These are phyloP conservation scores for Zygogramma bicolorata DNA, from an alignment of 2,888 invertebrate genomes.

Conservation along the genomic window DNA sequence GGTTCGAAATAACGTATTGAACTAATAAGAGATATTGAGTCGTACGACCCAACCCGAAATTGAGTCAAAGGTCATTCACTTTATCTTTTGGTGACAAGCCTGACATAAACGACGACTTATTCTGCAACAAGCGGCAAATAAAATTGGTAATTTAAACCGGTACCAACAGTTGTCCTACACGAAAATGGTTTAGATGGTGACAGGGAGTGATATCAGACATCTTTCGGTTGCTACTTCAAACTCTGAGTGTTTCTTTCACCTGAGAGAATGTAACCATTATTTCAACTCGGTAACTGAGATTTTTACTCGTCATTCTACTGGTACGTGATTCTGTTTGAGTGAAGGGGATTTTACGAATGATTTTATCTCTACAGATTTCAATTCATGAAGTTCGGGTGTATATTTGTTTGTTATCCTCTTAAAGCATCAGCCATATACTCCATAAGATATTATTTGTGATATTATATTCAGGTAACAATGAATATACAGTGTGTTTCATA, in stretches of 20 bases:
- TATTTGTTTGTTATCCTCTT: background rate
- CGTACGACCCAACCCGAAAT: background rate
- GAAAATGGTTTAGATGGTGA: background rate
- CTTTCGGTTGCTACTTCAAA: too few relatives aligned
- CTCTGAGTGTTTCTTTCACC: too few relatives aligned
- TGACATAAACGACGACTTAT: background rate
- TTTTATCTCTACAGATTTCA: background rate
- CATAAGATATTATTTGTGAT: too few relatives aligned
- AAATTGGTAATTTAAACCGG: background rate
- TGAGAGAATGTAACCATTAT: too few relatives aligned
- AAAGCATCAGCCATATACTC: too few relatives aligned
- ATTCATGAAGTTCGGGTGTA: too few relatives aligned
- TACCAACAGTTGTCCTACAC: background rate
- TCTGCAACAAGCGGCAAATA: background rate
- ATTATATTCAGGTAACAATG: too few relatives aligned
- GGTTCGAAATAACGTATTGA: background rate
- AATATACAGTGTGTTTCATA: too few relatives aligned
- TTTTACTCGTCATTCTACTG: background rate
- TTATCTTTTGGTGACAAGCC: constrained; percentile 2
- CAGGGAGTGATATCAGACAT: background rate
- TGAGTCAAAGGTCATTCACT: background rate
- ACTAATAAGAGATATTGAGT: background rate
- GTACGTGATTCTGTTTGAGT: background rate
- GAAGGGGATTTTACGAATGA: background rate
- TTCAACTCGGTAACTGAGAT: too few relatives aligned